Evolutionary conservation across 2,113 vertebrate genomes (phyloP), one percentile per base, ranked within the genome.

Genomic region (Herpailurus yagouaroundi): DNA sequence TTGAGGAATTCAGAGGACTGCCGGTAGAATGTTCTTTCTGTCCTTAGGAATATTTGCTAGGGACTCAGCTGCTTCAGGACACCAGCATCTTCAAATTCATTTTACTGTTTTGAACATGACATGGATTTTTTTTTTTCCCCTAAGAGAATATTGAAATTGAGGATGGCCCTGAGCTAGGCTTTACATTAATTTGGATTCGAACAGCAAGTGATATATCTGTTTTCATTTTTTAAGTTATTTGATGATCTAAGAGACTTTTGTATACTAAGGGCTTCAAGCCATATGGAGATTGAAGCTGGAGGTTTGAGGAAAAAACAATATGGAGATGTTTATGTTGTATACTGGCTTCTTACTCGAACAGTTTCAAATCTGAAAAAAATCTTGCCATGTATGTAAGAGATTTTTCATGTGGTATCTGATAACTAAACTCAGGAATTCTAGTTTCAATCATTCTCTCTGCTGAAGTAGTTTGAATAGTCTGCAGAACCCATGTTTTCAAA

Each of bases 121-220:
- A 45, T 1, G 7, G 52, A 23, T 45, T 38, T 68, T 87, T 89
- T 81, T 92, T 95, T 69, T 85, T 21, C 33, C 21, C 21, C 23
- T 68, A 48, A 92, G 57, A 52, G 57, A 69, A 76, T 92, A 38
- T 52, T 95, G 66, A 89, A 88, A 27, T 88, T 94, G 64, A 96
- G 25, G 48, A 71, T 93, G 76, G 16, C 63, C 36, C 92, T 91
- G 33, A 95, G 23, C 13, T 92, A 96, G 94, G 64, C 73, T 97
- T 91, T 95, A 87, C 18, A 23, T 89, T 96, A 76, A 68, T 93
- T 97, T 84, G 71, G 69, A 94, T 38, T 52, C 50, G 89, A n/a
- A 79, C 52, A 90, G 29, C 14, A 69, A 31, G 19, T 31, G 41
- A n/a, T 81, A 36, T 1, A 21, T 83, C 86, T 95, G n/a, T 84